Evolutionary conservation across 2,113 vertebrate species (phyloP), one percentile per base, ranked within the genome.

Genomic region (Actenoides lindsayi): DNA sequence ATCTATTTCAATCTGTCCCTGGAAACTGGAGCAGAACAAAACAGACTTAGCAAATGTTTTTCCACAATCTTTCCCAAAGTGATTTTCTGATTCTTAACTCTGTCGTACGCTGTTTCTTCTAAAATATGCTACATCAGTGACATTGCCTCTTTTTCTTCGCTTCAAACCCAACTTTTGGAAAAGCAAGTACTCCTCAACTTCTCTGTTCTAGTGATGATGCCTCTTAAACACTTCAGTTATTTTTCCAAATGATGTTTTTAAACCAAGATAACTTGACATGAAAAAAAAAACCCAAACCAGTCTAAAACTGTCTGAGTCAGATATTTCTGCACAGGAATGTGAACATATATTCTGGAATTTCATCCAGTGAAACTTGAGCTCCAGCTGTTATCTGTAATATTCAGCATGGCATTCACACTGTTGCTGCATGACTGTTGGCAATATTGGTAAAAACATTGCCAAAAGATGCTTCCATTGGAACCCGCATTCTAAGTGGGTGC

Each of bases 1-100:
- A 53, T 39, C 78, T 30, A 46, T 71, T 96, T 41, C 51, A 89
- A 82, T 91, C 83, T 91, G 51, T 6, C 46, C 65, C 2, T 6
- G 28, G 51, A 93, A 84, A 67, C 48, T 30, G 70, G 23, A 91
- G 87, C 81, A 87, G 84, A 96, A 89, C 69, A 46, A 91, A 94
- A 68, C 33, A n/a, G 64, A 35, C n/a, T 81, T 44, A 10, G 19
- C 62, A n/a, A 78, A 75, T 4, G 25, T 7, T 83, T 76, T 65
- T 70, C 9, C 44, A 33, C 56, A 67, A 3, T 54, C 50, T 59
- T 91, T 87, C 62, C n/a, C 51, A 11, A 51, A 63, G 2, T 54
- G 37, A 31, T 70, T 83, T 89, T 87, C 35, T 78, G 27, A 74
- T 74, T 77, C 51, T 71, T 17, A 15, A 12, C 19, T 59, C 69